Evolutionary conservation across 1,140 invertebrate genomes (phyloP).

Genomic region (Aphaenogaster floridana): DNA sequence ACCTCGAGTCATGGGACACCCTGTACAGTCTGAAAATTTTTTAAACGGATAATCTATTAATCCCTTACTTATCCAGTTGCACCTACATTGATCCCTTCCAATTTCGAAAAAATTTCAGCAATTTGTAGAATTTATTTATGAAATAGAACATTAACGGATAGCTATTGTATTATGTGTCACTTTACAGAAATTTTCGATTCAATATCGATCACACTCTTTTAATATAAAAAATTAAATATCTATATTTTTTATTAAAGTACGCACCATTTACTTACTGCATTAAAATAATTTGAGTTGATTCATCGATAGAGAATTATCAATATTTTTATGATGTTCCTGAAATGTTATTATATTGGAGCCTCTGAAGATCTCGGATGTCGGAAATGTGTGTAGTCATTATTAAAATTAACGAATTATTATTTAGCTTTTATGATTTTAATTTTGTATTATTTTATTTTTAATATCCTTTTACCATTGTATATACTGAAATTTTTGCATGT

Average conservation of each 20-base stretch:
- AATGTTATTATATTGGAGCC: neutral
- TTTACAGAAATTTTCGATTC: neutral
- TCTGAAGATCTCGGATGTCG: neutral
- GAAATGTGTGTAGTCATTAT: neutral
- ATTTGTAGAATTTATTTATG: neutral
- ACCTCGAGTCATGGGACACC: too few relatives aligned
- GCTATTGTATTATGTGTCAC: neutral
- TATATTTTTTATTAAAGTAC: neutral
- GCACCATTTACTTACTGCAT: neutral
- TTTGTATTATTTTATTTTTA: neutral
- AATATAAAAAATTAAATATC: neutral
- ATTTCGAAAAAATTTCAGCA: slow-evolving; percentile 1
- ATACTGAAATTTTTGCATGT: neutral
- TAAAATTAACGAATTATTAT: neutral
- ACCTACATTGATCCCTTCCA: neutral
- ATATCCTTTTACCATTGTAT: neutral
- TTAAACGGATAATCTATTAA: neutral
- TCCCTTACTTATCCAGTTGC: slow-evolving; percentile 13
- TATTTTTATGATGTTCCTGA: neutral
- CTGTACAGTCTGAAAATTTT: slow-evolving; percentile 6
- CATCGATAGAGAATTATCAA: neutral
- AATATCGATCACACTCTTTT: neutral
- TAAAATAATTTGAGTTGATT: neutral
- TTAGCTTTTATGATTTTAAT: neutral
- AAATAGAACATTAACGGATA: neutral